These are phyloP conservation scores for Pogonognathellus flavescens DNA, from an alignment of 1,140 invertebrate genomes.

Conservation along the genomic window DNA sequence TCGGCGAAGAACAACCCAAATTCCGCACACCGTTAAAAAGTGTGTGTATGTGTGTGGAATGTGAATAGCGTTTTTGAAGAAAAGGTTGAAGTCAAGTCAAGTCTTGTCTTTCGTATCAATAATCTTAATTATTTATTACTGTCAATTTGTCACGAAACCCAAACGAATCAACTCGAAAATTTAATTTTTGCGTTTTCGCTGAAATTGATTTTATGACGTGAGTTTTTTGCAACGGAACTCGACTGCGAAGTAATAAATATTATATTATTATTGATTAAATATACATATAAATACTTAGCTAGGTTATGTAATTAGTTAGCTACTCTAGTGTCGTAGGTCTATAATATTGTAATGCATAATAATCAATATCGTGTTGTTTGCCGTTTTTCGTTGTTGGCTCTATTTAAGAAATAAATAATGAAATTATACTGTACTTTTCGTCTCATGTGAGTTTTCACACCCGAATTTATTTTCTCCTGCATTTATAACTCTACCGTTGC, in stretches of 20 bases:
- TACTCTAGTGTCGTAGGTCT: constrained; percentile 7
- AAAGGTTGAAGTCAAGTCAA: constrained; percentile 40
- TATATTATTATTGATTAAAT: constrained; percentile 31
- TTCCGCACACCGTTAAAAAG: neutral
- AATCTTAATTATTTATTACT: constrained; percentile 46
- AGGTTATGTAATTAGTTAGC: constrained; percentile 34
- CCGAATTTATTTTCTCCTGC: neutral
- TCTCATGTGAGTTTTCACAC: neutral
- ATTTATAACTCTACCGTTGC: too few species aligned
- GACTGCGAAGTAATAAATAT: constrained; percentile 46
- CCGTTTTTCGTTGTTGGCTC: constrained; percentile 47
- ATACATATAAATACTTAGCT: constrained; percentile 29
- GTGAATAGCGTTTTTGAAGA: constrained; percentile 19
- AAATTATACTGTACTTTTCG: constrained; percentile 22
- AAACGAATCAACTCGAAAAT: constrained; percentile 30
- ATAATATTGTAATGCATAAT: constrained; percentile 25
- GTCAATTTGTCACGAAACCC: constrained; percentile 20
- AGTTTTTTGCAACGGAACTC: constrained; percentile 30
- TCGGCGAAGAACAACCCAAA: constrained; percentile 4
- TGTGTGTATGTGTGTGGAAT: neutral
- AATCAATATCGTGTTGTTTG: constrained; percentile 43
- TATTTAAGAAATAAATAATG: constrained; percentile 46
- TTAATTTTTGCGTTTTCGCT: neutral
- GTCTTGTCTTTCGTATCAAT: constrained; percentile 46
- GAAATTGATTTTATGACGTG: neutral